Percentiles rank a stretch among this genome's conserved stretches.
Evolutionary conservation across 1,140 invertebrate genomes (phyloP).

Genomic region (Babylonia areolata): DNA sequence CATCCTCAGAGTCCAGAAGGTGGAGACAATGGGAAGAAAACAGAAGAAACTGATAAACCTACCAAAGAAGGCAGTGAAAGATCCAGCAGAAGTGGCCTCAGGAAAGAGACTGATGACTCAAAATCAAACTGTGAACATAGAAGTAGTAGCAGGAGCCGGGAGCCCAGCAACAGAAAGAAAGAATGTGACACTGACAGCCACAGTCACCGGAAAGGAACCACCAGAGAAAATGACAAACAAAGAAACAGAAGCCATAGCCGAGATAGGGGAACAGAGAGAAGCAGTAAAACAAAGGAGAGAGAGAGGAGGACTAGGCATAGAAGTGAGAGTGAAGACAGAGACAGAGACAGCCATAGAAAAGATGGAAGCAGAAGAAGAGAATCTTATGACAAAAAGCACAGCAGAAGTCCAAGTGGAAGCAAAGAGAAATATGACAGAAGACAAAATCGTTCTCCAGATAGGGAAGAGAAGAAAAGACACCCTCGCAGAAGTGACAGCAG

Average conservation of each 20-base stretch:
- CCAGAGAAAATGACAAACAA: background rate
- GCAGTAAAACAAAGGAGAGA: background rate
- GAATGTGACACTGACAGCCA: background rate
- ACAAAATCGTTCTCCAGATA: background rate
- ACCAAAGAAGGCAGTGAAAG: background rate
- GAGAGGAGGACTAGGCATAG: slow-evolving; percentile 33
- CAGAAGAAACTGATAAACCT: background rate
- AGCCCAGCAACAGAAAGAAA: slow-evolving; percentile 10
- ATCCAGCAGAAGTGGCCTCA: background rate
- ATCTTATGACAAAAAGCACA: background rate
- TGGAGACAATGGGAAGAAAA: slow-evolving; percentile 22
- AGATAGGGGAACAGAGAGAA: slow-evolving; percentile 11
- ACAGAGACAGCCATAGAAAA: slow-evolving; percentile 19
- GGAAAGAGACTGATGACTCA: background rate
- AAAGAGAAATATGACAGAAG: background rate
- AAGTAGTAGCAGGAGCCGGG: slow-evolving; percentile 16
- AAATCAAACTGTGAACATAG: background rate
- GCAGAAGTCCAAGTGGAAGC: slow-evolving; percentile 15
- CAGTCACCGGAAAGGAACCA: background rate
- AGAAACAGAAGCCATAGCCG: background rate
- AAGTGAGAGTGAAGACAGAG: slow-evolving; percentile 38
- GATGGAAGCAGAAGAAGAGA: slow-evolving; percentile 14
- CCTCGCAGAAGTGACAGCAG: too few relatives aligned
- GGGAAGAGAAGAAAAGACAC: too few relatives aligned
- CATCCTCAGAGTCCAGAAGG: background rate